Conservation (phyloP, 2,797 vertebrate species). For the Phaenicophaeus curvirostris region DNA sequence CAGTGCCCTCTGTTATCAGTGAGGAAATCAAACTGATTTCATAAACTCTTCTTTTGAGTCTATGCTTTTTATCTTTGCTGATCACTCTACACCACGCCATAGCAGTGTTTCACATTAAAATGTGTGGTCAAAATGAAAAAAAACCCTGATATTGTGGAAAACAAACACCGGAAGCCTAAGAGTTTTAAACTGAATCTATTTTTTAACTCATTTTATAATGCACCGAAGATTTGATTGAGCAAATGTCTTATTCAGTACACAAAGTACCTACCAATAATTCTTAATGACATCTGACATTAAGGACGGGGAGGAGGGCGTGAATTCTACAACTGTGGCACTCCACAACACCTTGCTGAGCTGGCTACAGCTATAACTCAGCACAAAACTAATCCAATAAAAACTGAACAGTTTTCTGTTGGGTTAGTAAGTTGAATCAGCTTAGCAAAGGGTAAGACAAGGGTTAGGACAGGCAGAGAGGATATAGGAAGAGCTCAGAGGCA, state of each 20-base stretch:
- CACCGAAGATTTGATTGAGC: fast-evolving
- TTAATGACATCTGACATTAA: not conserved
- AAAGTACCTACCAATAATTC: not conserved
- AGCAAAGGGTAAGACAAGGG: not conserved
- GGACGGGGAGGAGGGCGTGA: fast-evolving
- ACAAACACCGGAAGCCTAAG: not conserved
- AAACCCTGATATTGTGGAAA: not conserved
- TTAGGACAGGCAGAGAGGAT: not conserved
- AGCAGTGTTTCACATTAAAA: not conserved
- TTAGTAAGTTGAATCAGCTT: not conserved
- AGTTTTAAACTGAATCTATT: not conserved
- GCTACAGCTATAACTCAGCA: not conserved
- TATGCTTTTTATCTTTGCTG: not conserved
- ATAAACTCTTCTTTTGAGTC: not conserved
- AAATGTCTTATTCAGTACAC: not conserved
- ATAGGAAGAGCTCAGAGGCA: not conserved
- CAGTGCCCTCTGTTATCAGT: not conserved
- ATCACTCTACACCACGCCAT: not conserved
- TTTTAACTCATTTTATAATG: not conserved
- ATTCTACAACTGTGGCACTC: not conserved
- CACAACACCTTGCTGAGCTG: not conserved
- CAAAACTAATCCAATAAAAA: not conserved
- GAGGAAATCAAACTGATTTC: not conserved
- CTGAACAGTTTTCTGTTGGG: not conserved
- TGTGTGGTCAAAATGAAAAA: not conserved